Conservation (phyloP, 2,113 vertebrate species). For the Saimiri boliviensis region DNA sequence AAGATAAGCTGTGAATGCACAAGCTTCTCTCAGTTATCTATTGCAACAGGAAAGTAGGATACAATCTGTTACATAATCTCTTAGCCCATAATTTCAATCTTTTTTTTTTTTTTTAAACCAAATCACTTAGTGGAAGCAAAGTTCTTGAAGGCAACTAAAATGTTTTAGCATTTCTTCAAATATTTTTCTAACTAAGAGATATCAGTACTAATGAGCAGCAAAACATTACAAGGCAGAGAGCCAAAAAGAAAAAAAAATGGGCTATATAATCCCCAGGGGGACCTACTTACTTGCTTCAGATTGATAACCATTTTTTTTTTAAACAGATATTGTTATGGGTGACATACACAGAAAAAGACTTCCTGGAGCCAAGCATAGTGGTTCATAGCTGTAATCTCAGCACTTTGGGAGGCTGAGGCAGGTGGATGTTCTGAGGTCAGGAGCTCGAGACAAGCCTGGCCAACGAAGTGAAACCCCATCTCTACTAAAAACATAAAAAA, state of each 20-base stretch:
- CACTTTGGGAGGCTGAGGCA: no score
- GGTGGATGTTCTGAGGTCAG: no score
- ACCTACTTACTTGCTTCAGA: background rate
- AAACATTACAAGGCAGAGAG: slow-evolving; percentile 1
- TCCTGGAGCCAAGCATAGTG: background rate
- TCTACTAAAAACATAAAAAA: no score
- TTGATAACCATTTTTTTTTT: background rate
- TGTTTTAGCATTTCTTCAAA: background rate
- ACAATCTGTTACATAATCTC: background rate
- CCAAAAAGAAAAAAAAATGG: background rate
- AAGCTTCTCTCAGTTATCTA: background rate
- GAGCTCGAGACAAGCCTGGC: no score
- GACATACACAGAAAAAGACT: background rate
- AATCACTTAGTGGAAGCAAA: background rate
- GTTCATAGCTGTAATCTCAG: no score
- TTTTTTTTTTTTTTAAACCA: background rate
- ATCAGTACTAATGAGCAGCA: background rate
- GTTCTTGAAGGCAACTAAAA: slow-evolving; percentile 55
- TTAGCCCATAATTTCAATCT: background rate
- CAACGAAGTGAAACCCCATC: no score
- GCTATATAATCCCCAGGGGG: background rate
- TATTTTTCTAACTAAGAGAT: background rate
- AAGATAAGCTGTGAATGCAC: background rate
- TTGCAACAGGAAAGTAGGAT: background rate
- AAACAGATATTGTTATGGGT: background rate